Percentiles rank a stretch among this genome's conserved stretches.
These are phyloP conservation scores for Nineta flava DNA, from an alignment of 2,888 invertebrate genomes.

Conservation along the genomic window DNA sequence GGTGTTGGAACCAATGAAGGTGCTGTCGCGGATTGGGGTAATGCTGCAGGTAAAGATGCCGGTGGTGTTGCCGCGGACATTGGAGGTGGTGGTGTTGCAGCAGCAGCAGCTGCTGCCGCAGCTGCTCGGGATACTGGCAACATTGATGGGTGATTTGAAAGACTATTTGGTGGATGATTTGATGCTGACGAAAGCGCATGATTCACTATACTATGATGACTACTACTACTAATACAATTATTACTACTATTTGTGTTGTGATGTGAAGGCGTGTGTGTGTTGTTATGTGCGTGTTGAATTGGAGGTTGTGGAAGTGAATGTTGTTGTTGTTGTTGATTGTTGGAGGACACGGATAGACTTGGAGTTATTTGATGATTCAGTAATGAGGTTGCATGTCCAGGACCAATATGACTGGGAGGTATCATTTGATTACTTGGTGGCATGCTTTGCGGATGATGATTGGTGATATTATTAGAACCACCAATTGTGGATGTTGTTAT, in stretches of 20 bases:
- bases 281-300: neutral
- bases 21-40: slow-evolving; percentile 38
- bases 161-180: slow-evolving; percentile 5
- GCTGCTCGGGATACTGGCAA: slow-evolving; percentile 7
- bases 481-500: neutral
- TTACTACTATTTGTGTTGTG: neutral
- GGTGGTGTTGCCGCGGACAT: slow-evolving; percentile 8
- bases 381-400: slow-evolving; percentile 3
- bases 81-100: slow-evolving; percentile 9
- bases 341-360: slow-evolving; percentile 1
- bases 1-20: slow-evolving; percentile 28
- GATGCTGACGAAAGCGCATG: neutral
- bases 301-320: neutral
- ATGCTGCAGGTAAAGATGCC: slow-evolving; percentile 21
- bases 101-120: too few relatives aligned
- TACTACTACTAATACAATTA: neutral
- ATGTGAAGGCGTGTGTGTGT: neutral
- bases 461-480: neutral
- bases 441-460: neutral
- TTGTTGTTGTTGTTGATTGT: too few relatives aligned
- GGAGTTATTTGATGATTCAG: slow-evolving; percentile 4
- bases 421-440: slow-evolving; percentile 1
- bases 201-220: neutral
- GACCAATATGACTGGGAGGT: slow-evolving; percentile 2
- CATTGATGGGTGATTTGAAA: slow-evolving; percentile 6